These are phyloP conservation scores for Eulacestoma nigropectus DNA, from an alignment of 2,113 vertebrate species.

Conservation along the genomic window DNA sequence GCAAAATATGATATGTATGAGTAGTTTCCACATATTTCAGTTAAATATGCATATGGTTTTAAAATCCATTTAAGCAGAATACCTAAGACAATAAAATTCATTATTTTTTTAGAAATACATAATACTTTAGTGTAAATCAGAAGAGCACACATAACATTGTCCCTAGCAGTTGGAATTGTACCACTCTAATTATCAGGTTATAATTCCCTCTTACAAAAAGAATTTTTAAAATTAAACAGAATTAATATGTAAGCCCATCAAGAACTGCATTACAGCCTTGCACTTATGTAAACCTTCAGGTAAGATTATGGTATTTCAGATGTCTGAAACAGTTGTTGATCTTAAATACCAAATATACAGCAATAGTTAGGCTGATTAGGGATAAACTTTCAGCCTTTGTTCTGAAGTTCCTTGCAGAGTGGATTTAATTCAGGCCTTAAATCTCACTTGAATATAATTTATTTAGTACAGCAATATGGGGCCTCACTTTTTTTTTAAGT, in stretches of 20 bases:
- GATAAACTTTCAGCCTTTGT: conserved; percentile 30
- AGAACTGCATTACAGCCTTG: not conserved
- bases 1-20: not conserved
- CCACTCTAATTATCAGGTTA: not conserved
- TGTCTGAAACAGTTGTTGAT: not conserved
- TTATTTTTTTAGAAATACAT: not conserved
- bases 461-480: not conserved
- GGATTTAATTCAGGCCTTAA: conserved; percentile 3
- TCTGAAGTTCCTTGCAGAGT: not conserved
- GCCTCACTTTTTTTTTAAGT: not conserved
- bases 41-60: not conserved
- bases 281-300: not conserved
- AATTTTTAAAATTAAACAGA: conserved; percentile 10
- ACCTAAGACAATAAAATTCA: not conserved
- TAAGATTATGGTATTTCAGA: not conserved
- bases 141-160: not conserved
- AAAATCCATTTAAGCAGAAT: not conserved
- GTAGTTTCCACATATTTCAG: not conserved
- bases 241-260: conserved; percentile 13
- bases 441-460: conserved; percentile 5
- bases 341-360: not conserved
- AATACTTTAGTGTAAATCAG: not conserved
- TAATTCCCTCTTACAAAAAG: not conserved
- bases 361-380: not conserved
- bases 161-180: not conserved